Evolutionary conservation across 2,888 invertebrate species (phyloP).

Genomic region (Brachycybe producta): DNA sequence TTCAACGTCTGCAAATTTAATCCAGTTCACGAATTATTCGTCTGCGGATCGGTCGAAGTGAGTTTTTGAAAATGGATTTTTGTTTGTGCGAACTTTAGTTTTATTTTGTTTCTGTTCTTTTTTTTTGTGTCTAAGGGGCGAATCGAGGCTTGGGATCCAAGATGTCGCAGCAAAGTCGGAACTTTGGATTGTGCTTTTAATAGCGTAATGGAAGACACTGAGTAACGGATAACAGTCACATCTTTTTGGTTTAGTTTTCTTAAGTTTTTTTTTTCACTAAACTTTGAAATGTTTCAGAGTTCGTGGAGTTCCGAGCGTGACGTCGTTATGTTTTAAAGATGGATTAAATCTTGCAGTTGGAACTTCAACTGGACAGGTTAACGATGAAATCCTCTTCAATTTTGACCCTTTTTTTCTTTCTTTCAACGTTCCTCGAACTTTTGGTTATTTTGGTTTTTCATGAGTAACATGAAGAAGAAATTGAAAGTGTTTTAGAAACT

Average conservation of each 20-base stretch:
- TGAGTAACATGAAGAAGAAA: no score
- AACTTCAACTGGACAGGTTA: constrained; percentile 86
- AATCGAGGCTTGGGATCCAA: constrained; percentile 94
- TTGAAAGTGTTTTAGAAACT: no score
- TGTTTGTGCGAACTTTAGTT: not conserved
- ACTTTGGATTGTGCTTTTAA: constrained; percentile 68
- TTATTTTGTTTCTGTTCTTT: constrained; percentile 9
- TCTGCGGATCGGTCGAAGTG: constrained; percentile 68
- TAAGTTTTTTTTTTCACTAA: not conserved
- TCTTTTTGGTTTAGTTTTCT: not conserved
- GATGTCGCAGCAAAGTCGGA: constrained; percentile 60
- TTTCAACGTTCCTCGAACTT: no score
- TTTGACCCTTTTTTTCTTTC: no score
- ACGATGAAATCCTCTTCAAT: no score
- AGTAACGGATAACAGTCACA: constrained; percentile 34
- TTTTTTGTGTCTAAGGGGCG: no score
- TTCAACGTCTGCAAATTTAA: constrained; percentile 77
- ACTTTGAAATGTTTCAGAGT: constrained; percentile 40
- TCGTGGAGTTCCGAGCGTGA: constrained; percentile 54
- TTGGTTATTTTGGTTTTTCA: no score
- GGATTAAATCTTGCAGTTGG: constrained; percentile 61
- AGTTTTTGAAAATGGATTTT: constrained; percentile 5
- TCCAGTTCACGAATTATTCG: constrained; percentile 71
- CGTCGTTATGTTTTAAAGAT: constrained; percentile 48
- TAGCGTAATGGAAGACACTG: constrained; percentile 43